A percentile compares a stretch with the other conserved stretches of the same genome.
These are phyloP conservation scores for Meloidogyne exigua DNA, from an alignment of 1,140 invertebrate genomes.

Conservation along the genomic window DNA sequence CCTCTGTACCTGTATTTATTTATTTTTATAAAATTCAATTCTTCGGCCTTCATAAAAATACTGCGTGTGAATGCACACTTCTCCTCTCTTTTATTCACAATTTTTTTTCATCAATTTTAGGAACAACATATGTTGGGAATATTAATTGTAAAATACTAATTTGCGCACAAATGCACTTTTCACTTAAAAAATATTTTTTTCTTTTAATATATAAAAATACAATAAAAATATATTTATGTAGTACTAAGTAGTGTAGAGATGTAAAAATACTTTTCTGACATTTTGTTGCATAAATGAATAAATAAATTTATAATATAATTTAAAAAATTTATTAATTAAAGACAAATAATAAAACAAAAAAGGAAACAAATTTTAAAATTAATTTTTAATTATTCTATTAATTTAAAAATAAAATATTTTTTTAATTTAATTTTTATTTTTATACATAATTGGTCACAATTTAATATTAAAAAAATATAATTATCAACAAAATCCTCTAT, in stretches of 20 bases:
- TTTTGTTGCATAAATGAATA: slow-evolving; percentile 2
- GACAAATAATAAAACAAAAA: too few species aligned
- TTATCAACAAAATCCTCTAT: too few species aligned
- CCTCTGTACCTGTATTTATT: neutral
- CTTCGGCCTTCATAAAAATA: slow-evolving; percentile 1
- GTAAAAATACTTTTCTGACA: neutral
- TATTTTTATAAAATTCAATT: neutral
- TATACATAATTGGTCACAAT: too few species aligned
- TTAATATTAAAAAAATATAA: too few species aligned
- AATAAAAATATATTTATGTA: too few species aligned
- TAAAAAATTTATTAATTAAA: too few species aligned
- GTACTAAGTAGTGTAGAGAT: neutral
- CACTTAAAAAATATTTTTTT: slow-evolving; percentile 5
- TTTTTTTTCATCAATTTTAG: neutral
- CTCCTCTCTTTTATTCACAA: neutral
- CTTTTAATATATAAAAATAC: neutral
- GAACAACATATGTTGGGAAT: neutral
- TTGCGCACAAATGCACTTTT: slow-evolving; percentile 4
- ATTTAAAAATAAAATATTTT: too few species aligned
- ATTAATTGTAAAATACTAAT: neutral
- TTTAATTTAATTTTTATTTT: too few species aligned
- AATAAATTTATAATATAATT: too few species aligned
- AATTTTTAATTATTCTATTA: too few species aligned
- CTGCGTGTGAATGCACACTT: slow-evolving; percentile 1
- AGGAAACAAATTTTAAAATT: too few species aligned